These are phyloP conservation scores for Synergus itoensis DNA, from an alignment of 2,888 invertebrate genomes.

Conservation along the genomic window DNA sequence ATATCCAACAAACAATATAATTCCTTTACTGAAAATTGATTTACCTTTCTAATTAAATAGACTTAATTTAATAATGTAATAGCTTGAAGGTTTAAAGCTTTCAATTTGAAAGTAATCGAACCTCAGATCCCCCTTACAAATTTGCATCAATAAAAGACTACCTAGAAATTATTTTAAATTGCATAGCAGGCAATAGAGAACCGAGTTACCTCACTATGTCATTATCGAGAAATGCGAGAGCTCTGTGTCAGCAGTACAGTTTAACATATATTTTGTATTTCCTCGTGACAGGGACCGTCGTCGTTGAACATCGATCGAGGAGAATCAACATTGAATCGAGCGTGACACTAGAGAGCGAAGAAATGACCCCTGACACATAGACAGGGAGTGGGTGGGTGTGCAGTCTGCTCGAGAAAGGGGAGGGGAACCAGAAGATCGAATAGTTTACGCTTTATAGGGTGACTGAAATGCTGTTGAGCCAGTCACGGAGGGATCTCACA, in stretches of 20 bases:
- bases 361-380: slow-evolving; percentile 26
- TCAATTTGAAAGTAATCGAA: too few species aligned
- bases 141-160: background rate
- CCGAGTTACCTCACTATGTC: background rate
- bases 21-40: background rate
- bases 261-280: background rate
- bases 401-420: background rate
- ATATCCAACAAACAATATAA: background rate
- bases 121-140: background rate
- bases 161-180: background rate
- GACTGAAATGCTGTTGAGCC: slow-evolving; percentile 5
- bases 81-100: too few species aligned
- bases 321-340: slow-evolving; percentile 23
- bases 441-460: slow-evolving; percentile 11
- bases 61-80: too few species aligned
- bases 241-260: background rate
- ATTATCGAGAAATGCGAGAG: background rate
- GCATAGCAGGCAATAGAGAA: background rate
- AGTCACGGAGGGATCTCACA: background rate
- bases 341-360: slow-evolving; percentile 30
- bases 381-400: slow-evolving; percentile 13
- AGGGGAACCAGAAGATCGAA: slow-evolving; percentile 5
- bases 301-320: slow-evolving; percentile 14
- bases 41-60: too few species aligned
- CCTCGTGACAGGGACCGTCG: background rate